phyloP scores from a whole-genome alignment of 1,140 invertebrate genomes.

The Teleogryllus occipitalis region DNA sequence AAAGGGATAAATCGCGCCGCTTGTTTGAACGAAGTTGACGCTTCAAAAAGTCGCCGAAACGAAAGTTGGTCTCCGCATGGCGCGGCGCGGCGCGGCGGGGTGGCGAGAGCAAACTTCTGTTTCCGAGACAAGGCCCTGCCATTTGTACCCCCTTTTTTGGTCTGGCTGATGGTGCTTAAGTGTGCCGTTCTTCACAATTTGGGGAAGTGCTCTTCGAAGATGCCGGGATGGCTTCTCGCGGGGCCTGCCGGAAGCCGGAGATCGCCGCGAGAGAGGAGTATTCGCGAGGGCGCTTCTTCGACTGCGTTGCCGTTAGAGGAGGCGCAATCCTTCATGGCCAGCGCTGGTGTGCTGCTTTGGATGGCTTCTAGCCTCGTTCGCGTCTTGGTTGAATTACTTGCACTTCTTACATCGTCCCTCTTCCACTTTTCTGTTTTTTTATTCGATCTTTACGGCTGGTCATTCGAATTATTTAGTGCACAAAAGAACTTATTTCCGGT shows the following conservation, averaged over 20 bases:
- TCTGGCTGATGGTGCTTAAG: background rate
- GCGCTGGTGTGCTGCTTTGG: too few species aligned
- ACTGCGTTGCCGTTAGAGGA: background rate
- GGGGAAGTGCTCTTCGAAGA: too few species aligned
- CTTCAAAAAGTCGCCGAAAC: background rate
- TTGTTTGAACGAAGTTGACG: background rate
- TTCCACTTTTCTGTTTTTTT: too few species aligned
- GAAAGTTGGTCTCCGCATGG: background rate
- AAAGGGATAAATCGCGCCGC: background rate
- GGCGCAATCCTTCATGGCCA: background rate
- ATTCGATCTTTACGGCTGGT: too few species aligned
- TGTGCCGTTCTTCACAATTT: background rate
- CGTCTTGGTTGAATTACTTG: too few species aligned
- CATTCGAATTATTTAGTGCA: too few species aligned
- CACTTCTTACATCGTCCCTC: too few species aligned
- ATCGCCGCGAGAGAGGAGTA: too few species aligned
- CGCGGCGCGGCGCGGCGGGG: too few species aligned
- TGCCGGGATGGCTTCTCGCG: background rate
- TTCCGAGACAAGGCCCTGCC: background rate
- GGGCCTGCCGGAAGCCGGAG: background rate
- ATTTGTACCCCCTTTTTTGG: background rate
- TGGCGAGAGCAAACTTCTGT: background rate
- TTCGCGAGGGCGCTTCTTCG: too few species aligned
- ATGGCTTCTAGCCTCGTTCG: too few species aligned
- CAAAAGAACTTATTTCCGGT: too few species aligned